Evolutionary conservation across 2,797 vertebrate genomes (phyloP).

Genomic region (Dromococcyx pavoninus): DNA sequence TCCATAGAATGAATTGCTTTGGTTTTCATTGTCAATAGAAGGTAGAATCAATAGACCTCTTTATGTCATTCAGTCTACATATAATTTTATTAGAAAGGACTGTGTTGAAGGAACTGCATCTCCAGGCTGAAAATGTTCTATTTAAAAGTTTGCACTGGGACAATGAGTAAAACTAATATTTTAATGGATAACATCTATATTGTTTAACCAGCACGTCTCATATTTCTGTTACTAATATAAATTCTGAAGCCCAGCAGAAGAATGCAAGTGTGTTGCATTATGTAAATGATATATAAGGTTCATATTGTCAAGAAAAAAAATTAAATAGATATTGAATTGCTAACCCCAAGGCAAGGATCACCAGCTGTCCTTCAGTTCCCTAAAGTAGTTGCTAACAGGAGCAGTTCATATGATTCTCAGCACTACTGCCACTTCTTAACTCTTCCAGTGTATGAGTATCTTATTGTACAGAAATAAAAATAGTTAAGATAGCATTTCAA

Average conservation of each 20-base stretch:
- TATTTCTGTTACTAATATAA: constrained; percentile 59
- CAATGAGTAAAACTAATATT: constrained; percentile 62
- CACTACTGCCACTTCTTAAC: constrained; percentile 27
- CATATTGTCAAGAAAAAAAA: constrained; percentile 5
- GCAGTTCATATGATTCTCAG: constrained; percentile 11
- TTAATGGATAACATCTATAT: constrained; percentile 62
- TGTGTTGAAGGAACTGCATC: constrained; percentile 11
- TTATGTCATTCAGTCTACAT: neutral
- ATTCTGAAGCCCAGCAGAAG: constrained; percentile 36
- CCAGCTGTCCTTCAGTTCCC: constrained; percentile 48
- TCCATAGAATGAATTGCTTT: neutral
- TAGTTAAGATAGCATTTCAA: constrained; percentile 18
- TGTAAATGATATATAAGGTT: constrained; percentile 40
- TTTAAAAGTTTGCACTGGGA: constrained; percentile 52
- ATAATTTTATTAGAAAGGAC: constrained; percentile 34
- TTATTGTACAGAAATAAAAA: constrained; percentile 11
- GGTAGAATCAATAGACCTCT: constrained; percentile 31
- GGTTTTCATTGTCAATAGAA: constrained; percentile 36
- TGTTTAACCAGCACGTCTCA: constrained; percentile 52
- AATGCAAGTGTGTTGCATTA: constrained; percentile 61
- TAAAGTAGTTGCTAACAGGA: constrained; percentile 39
- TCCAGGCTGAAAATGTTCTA: constrained; percentile 25
- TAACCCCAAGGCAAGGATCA: constrained; percentile 56
- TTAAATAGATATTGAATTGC: constrained; percentile 37
- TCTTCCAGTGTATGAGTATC: neutral